A percentile compares a stretch with the other conserved stretches of the same genome.
Conservation (phyloP, 2,797 vertebrate genomes). For the Pogoniulus pusillus region DNA sequence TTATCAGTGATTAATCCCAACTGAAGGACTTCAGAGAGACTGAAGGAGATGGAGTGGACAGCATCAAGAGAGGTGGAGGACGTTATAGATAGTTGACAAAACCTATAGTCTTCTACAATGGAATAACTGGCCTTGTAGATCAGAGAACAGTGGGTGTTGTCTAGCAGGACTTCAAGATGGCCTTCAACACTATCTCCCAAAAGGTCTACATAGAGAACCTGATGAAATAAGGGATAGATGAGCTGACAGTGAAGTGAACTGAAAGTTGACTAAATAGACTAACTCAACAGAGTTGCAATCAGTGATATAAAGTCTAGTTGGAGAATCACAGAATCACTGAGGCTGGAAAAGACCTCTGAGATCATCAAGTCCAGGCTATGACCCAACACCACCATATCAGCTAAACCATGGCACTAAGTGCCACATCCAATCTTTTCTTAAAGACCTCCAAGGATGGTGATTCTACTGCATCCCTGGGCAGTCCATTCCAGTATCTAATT, state of each 20-base stretch:
- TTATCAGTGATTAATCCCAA: neutral
- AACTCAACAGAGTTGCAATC: neutral
- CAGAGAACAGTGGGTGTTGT: neutral
- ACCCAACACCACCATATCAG: no score
- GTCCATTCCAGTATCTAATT: no score
- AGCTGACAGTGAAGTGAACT: no score
- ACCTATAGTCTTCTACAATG: neutral
- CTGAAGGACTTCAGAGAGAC: neutral
- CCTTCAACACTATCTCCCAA: neutral
- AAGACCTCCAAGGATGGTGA: no score
- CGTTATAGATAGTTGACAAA: neutral
- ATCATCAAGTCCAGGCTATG: no score
- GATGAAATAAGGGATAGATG: no score
- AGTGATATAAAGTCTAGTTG: neutral
- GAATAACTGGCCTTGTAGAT: neutral
- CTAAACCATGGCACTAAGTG: no score
- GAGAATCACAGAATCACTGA: neutral
- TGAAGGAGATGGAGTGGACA: neutral
- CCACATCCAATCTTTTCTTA: no score
- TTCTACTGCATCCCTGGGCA: no score
- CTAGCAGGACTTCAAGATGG: neutral
- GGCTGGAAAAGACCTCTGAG: no score
- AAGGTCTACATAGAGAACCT: neutral
- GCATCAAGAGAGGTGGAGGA: rapidly evolving
- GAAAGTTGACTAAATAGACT: neutral